phyloP scores from a whole-genome alignment of 1,140 invertebrate genomes.

The Acyrthosiphon pisum region DNA sequence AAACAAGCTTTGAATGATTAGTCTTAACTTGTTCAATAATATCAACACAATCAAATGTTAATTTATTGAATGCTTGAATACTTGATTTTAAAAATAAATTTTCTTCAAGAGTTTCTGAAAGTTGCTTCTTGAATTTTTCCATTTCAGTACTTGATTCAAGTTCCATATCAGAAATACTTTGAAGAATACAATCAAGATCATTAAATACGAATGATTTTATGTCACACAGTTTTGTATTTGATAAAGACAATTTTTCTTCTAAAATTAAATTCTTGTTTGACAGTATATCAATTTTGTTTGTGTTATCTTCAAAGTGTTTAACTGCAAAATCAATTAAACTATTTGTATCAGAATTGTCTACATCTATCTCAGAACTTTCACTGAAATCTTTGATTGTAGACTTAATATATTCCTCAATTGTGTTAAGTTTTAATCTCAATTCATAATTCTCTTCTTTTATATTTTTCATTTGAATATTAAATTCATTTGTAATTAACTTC shows the following conservation, averaged over 20 bases:
- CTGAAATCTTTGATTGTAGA: conserved; percentile 20
- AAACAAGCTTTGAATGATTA: not conserved
- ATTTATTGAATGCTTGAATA: conserved; percentile 12
- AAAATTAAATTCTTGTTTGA: not conserved
- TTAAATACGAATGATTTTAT: not conserved
- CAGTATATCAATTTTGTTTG: not conserved
- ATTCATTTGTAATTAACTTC: not conserved
- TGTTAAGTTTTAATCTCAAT: conserved; percentile 11
- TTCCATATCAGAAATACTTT: not conserved
- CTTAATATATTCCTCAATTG: conserved; percentile 17
- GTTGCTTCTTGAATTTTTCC: not conserved
- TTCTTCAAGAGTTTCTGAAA: not conserved
- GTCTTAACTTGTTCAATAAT: conserved; percentile 30
- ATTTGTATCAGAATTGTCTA: not conserved
- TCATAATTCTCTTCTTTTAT: conserved; percentile 3
- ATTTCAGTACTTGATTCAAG: conserved; percentile 7
- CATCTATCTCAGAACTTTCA: not conserved
- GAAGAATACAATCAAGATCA: conserved; percentile 22
- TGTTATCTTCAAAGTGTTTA: conserved; percentile 23
- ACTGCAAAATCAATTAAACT: conserved; percentile 38
- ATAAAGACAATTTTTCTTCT: not conserved
- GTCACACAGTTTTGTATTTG: not conserved
- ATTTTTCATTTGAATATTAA: not conserved
- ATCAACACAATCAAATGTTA: conserved; percentile 42
- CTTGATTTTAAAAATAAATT: conserved; percentile 18